Percentiles rank a stretch among this genome's conserved stretches.
phyloP scores from a whole-genome alignment of 2,888 invertebrate species.

The Tolmerus cingulatus region DNA sequence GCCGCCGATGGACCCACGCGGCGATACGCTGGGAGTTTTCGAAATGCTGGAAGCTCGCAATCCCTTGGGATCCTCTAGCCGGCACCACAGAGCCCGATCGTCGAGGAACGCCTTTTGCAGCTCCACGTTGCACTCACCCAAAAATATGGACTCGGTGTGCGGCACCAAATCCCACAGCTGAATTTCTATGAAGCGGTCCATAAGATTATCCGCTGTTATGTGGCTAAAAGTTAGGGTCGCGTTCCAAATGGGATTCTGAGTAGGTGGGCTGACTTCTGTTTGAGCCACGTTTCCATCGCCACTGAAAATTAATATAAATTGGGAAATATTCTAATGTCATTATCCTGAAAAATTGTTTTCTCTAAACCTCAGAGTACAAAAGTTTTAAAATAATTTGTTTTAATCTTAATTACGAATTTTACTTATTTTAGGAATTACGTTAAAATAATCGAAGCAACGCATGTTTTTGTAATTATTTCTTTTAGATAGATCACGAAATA shows the following conservation, averaged over 20 bases:
- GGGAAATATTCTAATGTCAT: not conserved
- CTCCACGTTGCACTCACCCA: conserved; percentile 78
- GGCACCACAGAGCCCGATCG: conserved; percentile 90
- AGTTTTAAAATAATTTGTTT: no score
- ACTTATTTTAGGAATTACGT: no score
- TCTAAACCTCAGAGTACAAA: no score
- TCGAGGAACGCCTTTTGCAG: conserved; percentile 80
- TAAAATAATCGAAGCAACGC: no score
- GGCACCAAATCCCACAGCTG: conserved; percentile 89
- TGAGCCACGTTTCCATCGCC: conserved; percentile 79
- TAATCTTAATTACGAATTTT: no score
- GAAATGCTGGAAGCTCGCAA: conserved; percentile 67
- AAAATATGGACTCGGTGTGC: conserved; percentile 80
- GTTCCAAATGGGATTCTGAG: conserved; percentile 92
- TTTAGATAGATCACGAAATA: no score
- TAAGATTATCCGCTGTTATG: conserved; percentile 79
- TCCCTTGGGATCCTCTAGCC: conserved; percentile 79
- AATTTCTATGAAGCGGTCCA: conserved; percentile 83
- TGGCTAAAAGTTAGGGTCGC: conserved; percentile 85
- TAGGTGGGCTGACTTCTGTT: conserved; percentile 85
- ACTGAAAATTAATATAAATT: conserved; percentile 62
- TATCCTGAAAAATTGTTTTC: not conserved
- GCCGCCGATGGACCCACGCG: conserved; percentile 78
- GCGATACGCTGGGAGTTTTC: conserved; percentile 80
- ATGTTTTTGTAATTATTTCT: no score